Evolutionary conservation across 2,113 vertebrate species (phyloP).

Genomic region (Engraulis encrasicolus): DNA sequence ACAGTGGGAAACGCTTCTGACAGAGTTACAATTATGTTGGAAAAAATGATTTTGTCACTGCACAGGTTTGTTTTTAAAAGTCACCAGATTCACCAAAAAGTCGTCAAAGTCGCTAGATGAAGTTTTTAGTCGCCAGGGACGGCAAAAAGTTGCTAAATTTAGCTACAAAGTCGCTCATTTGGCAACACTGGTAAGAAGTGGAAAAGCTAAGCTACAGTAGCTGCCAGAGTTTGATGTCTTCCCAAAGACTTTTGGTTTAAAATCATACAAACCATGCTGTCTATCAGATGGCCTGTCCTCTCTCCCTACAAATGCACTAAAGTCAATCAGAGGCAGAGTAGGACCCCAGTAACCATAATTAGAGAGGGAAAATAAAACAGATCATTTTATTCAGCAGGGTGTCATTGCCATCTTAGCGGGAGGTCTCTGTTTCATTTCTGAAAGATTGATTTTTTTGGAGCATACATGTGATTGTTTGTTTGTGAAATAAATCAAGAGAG

Average conservation of each 20-base stretch:
- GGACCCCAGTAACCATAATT: constrained; percentile 69
- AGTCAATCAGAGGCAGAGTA: constrained; percentile 70
- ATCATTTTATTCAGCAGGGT: constrained; percentile 66
- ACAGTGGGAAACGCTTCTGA: no score
- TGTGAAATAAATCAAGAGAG: background rate
- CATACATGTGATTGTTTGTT: background rate
- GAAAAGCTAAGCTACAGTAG: background rate
- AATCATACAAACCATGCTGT: background rate
- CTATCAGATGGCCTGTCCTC: background rate
- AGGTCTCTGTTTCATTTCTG: background rate
- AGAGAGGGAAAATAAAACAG: constrained; percentile 52
- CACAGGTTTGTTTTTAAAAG: no score
- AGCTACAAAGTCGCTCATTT: no score
- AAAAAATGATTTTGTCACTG: no score
- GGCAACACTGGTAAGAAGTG: no score
- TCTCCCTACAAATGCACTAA: constrained; percentile 53
- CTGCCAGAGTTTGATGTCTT: background rate
- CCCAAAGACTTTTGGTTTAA: background rate
- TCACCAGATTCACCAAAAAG: no score
- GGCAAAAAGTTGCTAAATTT: no score
- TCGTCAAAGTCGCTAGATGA: no score
- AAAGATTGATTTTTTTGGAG: background rate
- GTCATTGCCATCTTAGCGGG: constrained; percentile 61
- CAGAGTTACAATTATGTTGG: no score
- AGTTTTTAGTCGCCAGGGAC: no score